Base-by-base conservation (phyloP, 2,113 vertebrate genomes). In the Dendropsophus ebraccatus region DNA sequence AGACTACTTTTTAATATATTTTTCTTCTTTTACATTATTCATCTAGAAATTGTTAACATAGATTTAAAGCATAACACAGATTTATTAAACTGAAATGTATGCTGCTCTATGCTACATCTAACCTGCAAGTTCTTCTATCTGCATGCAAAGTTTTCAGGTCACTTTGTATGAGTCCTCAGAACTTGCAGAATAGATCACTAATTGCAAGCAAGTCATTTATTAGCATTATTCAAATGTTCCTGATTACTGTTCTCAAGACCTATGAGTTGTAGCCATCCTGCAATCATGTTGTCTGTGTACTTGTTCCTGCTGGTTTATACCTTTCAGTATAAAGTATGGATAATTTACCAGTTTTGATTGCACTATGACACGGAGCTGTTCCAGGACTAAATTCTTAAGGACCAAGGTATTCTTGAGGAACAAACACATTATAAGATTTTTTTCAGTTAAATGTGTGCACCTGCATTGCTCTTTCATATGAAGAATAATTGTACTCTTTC, bases 171-270 rank as follows among this genome's bases (percentile, higher is more conserved):
- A 60, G 77, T 58, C 77, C 35, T 62, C 12, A 45, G 35, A 58
- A 58, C 35, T 80, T 80, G 8, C 35, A 80, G 77, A 80, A 60
- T 80, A 45, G 52, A 60, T 41, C 13, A 58, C 52, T 80, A 77
- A 77, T 77, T 77, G 52, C 35, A n/a, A 45, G 35, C 54, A 37
- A 80, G 54, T 80, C 35, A 60, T 56, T 80, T 60, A 37, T 80
- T 80, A 60, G 35, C 32, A n/a, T 80, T 80, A 60, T 80, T 80
- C 77, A 80, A 80, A 80, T 80, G 54, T 2, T 80, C 17, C 52
- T 80, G 52, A 60, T 80, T 80, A 60, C 54, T 62, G 12, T 60
- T 80, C 77, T 17, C 11, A 41, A 41, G 52, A 25, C 21, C 77
- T 62, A 13, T 62, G 56, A 60, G 54, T 45, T 37, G 45, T 10